phyloP scores from a whole-genome alignment of 2,888 invertebrate species.

The Cerceris rybyensis region DNA sequence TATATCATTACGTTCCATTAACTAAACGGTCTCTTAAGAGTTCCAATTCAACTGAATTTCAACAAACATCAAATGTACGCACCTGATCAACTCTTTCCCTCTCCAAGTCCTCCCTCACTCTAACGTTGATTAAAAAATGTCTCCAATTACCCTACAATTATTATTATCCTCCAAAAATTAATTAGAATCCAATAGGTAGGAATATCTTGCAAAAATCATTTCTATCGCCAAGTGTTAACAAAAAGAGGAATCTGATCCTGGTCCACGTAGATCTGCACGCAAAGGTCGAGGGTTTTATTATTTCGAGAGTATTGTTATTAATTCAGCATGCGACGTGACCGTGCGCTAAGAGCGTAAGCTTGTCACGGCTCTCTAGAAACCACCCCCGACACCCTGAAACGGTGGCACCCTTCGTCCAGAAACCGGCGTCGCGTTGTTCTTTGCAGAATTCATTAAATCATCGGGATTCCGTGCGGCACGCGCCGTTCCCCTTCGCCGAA shows the following conservation, averaged over 20 bases:
- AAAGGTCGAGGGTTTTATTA: conserved; percentile 53
- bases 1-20: too few relatives aligned
- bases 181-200: too few relatives aligned
- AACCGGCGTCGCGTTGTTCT: conserved; percentile 49
- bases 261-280: background rate
- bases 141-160: too few relatives aligned
- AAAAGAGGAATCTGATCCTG: background rate
- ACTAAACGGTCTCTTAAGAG: too few relatives aligned
- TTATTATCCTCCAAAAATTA: too few relatives aligned
- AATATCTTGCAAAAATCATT: too few relatives aligned
- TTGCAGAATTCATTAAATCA: conserved; percentile 78
- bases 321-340: conserved; percentile 68
- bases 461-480: conserved; percentile 73
- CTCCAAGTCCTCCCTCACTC: too few relatives aligned
- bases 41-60: too few relatives aligned
- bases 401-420: conserved; percentile 32
- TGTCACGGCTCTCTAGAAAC: conserved; percentile 61
- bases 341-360: conserved; percentile 74
- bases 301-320: conserved; percentile 73
- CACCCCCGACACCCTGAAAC: conserved; percentile 38
- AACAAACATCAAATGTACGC: too few relatives aligned
- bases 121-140: too few relatives aligned
- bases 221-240: too few relatives aligned
- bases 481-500: conserved; percentile 45
- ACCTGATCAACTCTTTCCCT: too few relatives aligned